phyloP scores from a whole-genome alignment of 30 jellyfish, hydroid and myxozoan species.

The Aurelia sp. region DNA sequence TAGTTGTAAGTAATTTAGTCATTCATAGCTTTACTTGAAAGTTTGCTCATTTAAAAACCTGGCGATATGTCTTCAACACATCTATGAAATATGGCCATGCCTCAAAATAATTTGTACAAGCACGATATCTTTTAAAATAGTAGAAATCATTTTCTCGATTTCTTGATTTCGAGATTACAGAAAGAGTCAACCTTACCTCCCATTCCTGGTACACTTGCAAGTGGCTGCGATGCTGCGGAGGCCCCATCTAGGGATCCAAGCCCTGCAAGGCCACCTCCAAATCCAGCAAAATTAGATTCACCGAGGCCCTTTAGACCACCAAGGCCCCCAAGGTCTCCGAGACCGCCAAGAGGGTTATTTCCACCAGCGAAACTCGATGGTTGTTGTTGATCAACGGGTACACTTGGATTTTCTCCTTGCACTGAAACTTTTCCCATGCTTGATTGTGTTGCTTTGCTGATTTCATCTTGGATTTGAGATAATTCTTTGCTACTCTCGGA shows the following conservation, averaged over 20 bases:
- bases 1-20: too few species aligned
- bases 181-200: too few species aligned
- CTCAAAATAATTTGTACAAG: too few species aligned
- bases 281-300: slow-evolving; percentile 25
- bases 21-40: too few species aligned
- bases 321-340: slow-evolving; percentile 17
- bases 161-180: too few species aligned
- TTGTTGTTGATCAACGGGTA: slow-evolving; percentile 36
- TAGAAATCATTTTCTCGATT: too few species aligned
- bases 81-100: too few species aligned
- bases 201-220: slow-evolving; percentile 7
- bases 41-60: too few species aligned
- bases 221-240: slow-evolving; percentile 22
- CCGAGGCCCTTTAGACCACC: slow-evolving; percentile 36
- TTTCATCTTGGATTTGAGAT: slow-evolving; percentile 97
- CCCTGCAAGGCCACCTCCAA: slow-evolving; percentile 21
- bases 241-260: slow-evolving; percentile 40
- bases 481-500: slow-evolving; percentile 95
- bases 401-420: slow-evolving; percentile 87
- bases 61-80: too few species aligned
- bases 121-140: too few species aligned
- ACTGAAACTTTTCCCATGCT: slow-evolving; percentile 99
- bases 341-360: too few species aligned
- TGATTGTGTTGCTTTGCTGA: slow-evolving; percentile 90
- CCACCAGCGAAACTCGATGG: slow-evolving; percentile 13